Conservation (phyloP, 2,797 vertebrate species). For the Silurus lanzhouensis region DNA sequence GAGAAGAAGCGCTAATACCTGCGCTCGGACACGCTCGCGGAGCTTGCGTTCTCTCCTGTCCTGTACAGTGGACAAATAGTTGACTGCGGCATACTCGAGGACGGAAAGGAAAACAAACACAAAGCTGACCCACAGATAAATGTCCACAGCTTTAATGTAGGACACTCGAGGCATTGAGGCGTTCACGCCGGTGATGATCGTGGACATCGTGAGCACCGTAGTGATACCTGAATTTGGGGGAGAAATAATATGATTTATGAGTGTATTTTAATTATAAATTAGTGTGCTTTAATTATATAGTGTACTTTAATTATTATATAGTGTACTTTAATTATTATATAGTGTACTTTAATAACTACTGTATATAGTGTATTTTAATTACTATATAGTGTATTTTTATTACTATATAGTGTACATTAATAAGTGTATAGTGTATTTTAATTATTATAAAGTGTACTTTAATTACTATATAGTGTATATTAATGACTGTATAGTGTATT, state of each 20-base stretch:
- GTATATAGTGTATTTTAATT: not conserved
- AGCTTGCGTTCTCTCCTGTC: constrained; percentile 83
- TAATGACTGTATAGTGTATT: not conserved
- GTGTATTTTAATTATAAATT: not conserved
- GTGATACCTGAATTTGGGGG: constrained; percentile 72
- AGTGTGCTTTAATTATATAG: too few species aligned
- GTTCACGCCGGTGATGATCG: constrained; percentile 81
- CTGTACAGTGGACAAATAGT: constrained; percentile 87
- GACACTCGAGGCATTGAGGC: constrained; percentile 81
- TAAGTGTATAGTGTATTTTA: not conserved
- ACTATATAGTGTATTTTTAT: not conserved
- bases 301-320: too few species aligned
- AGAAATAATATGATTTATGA: not conserved
- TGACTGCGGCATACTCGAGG: constrained; percentile 79
- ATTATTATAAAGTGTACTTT: not conserved
- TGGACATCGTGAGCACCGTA: constrained; percentile 82
- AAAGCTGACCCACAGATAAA: constrained; percentile 83
- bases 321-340: not conserved
- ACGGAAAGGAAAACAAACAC: constrained; percentile 82
- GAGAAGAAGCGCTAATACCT: constrained; percentile 58
- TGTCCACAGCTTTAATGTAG: constrained; percentile 82
- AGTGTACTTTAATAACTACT: not conserved
- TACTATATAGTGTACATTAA: not conserved
- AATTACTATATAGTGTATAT: not conserved
- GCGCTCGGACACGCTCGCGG: constrained; percentile 72